Conservation (phyloP, 2,113 vertebrate genomes). For the Podocnemis expansa region DNA sequence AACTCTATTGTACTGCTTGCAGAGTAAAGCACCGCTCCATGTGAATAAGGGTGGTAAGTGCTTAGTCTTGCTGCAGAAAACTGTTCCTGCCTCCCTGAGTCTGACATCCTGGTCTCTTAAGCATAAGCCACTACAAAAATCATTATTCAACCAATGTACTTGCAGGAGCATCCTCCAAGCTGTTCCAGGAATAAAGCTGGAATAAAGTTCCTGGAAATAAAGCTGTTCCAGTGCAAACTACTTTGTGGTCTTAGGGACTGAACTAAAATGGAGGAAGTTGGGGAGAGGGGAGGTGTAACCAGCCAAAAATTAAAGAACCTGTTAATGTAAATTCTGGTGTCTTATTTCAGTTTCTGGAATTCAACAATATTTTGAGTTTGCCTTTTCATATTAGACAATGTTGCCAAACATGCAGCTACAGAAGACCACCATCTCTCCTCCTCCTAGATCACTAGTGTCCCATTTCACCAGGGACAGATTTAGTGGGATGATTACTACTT, state of each 20-base stretch:
- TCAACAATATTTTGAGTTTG: neutral
- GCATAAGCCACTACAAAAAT: neutral
- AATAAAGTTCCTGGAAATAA: too few relatives aligned
- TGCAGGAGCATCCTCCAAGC: neutral
- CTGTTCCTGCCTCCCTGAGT: neutral
- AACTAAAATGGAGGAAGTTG: neutral
- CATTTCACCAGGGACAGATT: neutral
- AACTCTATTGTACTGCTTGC: neutral
- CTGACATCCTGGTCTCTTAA: neutral
- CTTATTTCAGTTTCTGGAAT: neutral
- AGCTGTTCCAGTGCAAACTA: too few relatives aligned
- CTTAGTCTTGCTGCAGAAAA: neutral
- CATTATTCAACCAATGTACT: neutral
- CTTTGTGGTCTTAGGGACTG: neutral
- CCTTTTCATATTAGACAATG: neutral
- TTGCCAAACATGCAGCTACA: neutral
- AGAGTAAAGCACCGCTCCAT: neutral
- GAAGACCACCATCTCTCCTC: neutral
- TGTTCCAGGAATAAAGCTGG: too few relatives aligned
- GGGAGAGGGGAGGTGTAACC: neutral
- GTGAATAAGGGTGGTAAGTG: rapidly evolving
- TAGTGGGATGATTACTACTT: neutral
- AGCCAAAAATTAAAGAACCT: neutral
- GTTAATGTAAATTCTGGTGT: neutral
- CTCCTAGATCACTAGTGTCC: neutral